Conservation (phyloP, 2,888 invertebrate genomes). For the Elegia similella region DNA sequence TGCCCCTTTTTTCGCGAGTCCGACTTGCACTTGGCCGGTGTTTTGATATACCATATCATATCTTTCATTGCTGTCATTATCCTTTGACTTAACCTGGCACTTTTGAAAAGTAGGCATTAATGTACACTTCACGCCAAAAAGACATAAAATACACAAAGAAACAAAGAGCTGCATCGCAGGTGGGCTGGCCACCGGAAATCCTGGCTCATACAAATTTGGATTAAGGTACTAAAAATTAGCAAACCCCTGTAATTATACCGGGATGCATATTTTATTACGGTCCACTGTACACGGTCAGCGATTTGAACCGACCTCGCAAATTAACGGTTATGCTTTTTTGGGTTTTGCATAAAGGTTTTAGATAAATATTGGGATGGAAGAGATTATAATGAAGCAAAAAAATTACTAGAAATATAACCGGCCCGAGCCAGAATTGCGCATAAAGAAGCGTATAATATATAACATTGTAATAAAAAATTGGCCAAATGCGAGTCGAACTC, state of each 20-base stretch:
- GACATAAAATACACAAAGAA: constrained; percentile 15
- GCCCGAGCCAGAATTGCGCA: too few relatives aligned
- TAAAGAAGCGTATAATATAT: too few relatives aligned
- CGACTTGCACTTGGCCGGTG: too few relatives aligned
- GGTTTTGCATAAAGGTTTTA: constrained; percentile 5
- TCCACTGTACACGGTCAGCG: constrained; percentile 22
- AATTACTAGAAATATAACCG: background rate
- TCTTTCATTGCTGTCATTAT: too few relatives aligned
- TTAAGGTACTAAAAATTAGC: constrained; percentile 41
- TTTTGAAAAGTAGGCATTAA: background rate
- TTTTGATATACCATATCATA: too few relatives aligned
- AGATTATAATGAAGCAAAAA: background rate
- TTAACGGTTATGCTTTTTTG: constrained; percentile 5
- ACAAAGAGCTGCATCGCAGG: constrained; percentile 24
- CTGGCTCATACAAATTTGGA: constrained; percentile 36
- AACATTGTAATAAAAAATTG: too few relatives aligned
- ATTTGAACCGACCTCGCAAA: constrained; percentile 24
- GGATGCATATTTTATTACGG: constrained; percentile 26
- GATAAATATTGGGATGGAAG: background rate
- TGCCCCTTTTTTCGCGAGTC: too few relatives aligned
- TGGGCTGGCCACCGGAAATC: constrained; percentile 37
- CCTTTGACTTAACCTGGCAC: too few relatives aligned
- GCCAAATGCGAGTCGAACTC: too few relatives aligned
- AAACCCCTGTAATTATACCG: constrained; percentile 27
- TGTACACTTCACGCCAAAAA: background rate